phyloP scores from a whole-genome alignment of 2,797 vertebrate species.

The Tarsius wallacei region DNA sequence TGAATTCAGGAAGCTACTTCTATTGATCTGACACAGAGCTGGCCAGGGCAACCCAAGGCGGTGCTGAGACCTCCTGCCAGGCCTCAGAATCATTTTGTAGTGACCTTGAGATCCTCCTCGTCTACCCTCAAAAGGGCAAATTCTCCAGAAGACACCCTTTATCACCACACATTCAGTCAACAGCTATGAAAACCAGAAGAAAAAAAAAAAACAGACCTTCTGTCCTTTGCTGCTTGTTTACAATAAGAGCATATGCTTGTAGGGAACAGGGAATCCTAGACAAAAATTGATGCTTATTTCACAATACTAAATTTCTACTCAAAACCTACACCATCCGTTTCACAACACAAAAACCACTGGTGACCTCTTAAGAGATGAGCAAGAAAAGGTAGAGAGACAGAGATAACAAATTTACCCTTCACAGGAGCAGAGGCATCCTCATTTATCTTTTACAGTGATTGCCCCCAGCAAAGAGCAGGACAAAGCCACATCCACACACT shows the following conservation, averaged over 20 bases:
- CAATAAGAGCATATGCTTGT: conserved; percentile 21
- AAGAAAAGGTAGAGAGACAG: conserved; percentile 60
- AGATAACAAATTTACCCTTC: conserved; percentile 78
- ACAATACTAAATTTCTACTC: conserved; percentile 31
- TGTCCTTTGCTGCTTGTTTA: conserved; percentile 49
- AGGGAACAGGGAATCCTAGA: conserved; percentile 52
- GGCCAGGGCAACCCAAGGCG: not conserved
- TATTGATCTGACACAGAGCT: conserved; percentile 19
- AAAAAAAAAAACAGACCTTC: conserved; percentile 49
- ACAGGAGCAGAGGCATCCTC: conserved; percentile 66
- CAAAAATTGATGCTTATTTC: conserved; percentile 66
- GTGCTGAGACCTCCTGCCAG: not conserved
- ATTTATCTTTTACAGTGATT: conserved; percentile 75
- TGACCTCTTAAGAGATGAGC: conserved; percentile 73
- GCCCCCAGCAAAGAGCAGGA: conserved; percentile 69
- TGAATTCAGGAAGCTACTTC: conserved; percentile 67
- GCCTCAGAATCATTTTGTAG: conserved; percentile 40
- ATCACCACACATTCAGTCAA: not conserved
- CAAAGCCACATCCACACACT: conserved; percentile 73
- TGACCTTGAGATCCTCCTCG: conserved; percentile 84
- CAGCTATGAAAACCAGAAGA: not conserved
- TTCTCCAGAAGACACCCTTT: conserved; percentile 12
- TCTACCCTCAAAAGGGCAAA: conserved; percentile 80
- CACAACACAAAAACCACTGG: conserved; percentile 45
- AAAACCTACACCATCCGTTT: conserved; percentile 47